These are phyloP conservation scores for Apotomis capreana DNA, from an alignment of 2,888 invertebrate genomes.

Conservation along the genomic window DNA sequence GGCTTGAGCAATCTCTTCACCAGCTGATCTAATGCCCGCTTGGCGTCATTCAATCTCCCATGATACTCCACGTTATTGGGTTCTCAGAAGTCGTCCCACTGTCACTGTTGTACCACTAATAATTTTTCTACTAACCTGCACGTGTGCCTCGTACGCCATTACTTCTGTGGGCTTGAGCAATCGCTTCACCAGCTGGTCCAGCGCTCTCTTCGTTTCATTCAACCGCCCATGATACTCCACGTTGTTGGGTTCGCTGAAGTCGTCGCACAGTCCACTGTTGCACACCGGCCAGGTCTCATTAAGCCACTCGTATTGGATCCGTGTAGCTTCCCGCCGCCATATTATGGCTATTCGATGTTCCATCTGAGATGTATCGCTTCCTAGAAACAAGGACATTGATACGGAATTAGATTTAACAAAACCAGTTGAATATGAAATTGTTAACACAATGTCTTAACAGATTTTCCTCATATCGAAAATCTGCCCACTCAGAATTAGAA, in stretches of 20 bases:
- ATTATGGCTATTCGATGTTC: conserved; percentile 92
- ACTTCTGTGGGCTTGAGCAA: conserved; percentile 89
- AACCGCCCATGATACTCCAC: conserved; percentile 72
- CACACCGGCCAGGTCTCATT: conserved; percentile 87
- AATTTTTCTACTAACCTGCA: conserved; percentile 81
- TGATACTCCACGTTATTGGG: conserved; percentile 60
- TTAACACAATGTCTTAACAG: no score
- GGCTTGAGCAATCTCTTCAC: conserved; percentile 88
- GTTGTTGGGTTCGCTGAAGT: conserved; percentile 54
- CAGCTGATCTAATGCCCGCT: conserved; percentile 87
- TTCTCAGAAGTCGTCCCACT: no score
- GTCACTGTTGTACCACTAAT: not conserved
- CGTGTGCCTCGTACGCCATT: conserved; percentile 89
- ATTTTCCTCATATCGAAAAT: no score
- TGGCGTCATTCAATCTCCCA: conserved; percentile 86
- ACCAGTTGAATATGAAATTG: no score
- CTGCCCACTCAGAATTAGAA: no score
- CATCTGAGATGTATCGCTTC: conserved; percentile 75
- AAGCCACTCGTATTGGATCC: conserved; percentile 96
- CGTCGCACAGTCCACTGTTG: conserved; percentile 69
- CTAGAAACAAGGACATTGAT: conserved; percentile 58
- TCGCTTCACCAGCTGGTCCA: conserved; percentile 88
- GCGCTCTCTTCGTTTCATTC: conserved; percentile 88
- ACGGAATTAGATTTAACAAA: no score
- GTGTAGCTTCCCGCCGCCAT: conserved; percentile 94